Evolutionary conservation across 2,888 invertebrate genomes (phyloP).

Genomic region (Drosophila gaucha): DNA sequence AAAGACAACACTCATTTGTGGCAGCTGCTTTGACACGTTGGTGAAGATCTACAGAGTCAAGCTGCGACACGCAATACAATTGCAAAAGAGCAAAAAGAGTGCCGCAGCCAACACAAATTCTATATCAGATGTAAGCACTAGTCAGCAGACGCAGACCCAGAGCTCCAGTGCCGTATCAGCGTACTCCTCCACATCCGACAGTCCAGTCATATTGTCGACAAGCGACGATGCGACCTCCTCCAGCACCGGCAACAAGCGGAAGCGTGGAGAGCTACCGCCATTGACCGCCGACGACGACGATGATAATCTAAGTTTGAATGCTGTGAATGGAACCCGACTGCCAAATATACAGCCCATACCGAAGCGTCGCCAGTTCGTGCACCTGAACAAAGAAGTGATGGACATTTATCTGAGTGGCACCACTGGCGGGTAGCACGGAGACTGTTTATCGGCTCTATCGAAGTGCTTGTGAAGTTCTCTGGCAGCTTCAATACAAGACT

Average conservation of each 20-base stretch:
- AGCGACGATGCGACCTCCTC: not conserved
- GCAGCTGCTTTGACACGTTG: conserved; percentile 43
- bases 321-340: conserved; percentile 66
- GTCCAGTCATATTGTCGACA: conserved; percentile 7
- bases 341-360: conserved; percentile 65
- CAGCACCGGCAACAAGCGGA: conserved; percentile 21
- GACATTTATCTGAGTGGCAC: conserved; percentile 58
- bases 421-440: conserved; percentile 54
- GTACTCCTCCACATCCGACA: not conserved
- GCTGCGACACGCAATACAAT: conserved; percentile 21
- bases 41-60: conserved; percentile 41
- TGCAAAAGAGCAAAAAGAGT: not conserved
- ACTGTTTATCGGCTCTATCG: not conserved
- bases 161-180: not conserved
- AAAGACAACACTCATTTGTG: conserved; percentile 46
- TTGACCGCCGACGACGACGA: conserved; percentile 28
- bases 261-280: conserved; percentile 9
- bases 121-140: conserved; percentile 52
- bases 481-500: not conserved
- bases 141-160: conserved; percentile 11
- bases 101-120: conserved; percentile 15
- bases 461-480: not conserved
- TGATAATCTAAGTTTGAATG: conserved; percentile 61
- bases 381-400: conserved; percentile 50
- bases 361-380: conserved; percentile 47